Conservation (phyloP, 2,797 vertebrate species). For the Choloepus didactylus region DNA sequence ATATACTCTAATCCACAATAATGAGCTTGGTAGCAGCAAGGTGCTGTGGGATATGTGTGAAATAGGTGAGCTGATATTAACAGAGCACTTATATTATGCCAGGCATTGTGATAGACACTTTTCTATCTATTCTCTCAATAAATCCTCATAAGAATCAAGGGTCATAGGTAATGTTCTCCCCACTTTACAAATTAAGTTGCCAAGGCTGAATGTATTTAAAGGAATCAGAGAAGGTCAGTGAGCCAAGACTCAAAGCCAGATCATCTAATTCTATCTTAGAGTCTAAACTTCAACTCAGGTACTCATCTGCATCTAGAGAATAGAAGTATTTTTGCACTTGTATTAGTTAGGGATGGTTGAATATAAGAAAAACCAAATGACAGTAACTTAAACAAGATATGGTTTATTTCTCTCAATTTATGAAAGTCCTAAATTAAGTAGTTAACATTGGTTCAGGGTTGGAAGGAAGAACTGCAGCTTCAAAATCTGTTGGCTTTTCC, state of each 20-base stretch:
- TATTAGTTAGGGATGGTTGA: not conserved
- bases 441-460: not conserved
- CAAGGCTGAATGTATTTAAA: not conserved
- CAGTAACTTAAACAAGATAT: not conserved
- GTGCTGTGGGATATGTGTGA: not conserved
- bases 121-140: not conserved
- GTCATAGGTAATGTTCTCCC: not conserved
- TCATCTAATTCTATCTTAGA: not conserved
- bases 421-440: conserved; percentile 7
- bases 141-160: not conserved
- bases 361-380: not conserved
- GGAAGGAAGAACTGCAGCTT: not conserved
- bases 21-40: not conserved
- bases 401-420: not conserved
- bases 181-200: not conserved
- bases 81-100: not conserved
- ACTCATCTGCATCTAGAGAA: not conserved
- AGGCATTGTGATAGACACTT: not conserved
- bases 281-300: not conserved
- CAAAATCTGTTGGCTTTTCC: not conserved
- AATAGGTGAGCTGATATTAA: conserved; percentile 9
- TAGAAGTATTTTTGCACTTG: not conserved
- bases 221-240: not conserved
- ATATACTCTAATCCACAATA: not conserved
- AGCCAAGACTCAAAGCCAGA: conserved; percentile 19